Conservation (phyloP, 2,888 invertebrate species). For the Tupiocoris notatus region DNA sequence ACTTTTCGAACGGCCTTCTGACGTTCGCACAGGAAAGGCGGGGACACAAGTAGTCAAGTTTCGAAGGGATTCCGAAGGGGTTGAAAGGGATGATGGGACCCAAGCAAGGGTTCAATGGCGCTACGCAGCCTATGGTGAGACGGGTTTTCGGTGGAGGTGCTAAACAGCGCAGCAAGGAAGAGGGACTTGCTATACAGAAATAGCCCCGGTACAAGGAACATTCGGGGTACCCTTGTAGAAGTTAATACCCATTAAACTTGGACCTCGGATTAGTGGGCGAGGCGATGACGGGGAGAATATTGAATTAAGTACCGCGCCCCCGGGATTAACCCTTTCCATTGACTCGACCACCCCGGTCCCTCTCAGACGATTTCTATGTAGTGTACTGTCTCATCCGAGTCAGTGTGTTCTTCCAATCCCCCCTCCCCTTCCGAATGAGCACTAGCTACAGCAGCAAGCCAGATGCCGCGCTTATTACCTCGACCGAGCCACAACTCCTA, state of each 20-base stretch:
- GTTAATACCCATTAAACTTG: constrained; percentile 41
- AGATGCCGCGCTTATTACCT: constrained; percentile 35
- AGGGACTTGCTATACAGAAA: neutral
- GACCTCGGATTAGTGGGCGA: constrained; percentile 40
- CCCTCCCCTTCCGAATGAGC: constrained; percentile 3
- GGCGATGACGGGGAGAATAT: constrained; percentile 43
- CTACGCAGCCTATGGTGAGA: neutral
- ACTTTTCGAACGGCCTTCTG: neutral
- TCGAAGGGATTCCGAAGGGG: too few species aligned
- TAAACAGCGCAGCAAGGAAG: constrained; percentile 9
- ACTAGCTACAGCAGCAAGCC: neutral
- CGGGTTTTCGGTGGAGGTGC: neutral
- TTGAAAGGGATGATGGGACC: constrained; percentile 25
- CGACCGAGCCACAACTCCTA: constrained; percentile 30
- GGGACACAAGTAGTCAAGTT: too few species aligned
- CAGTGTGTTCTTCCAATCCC: constrained; percentile 24
- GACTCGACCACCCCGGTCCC: neutral
- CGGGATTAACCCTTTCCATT: constrained; percentile 33
- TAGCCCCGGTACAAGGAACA: constrained; percentile 3
- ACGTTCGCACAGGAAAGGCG: neutral
- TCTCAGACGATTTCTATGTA: neutral
- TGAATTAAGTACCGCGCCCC: constrained; percentile 39
- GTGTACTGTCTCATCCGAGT: neutral
- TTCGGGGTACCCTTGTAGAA: neutral
- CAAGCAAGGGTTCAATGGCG: constrained; percentile 19